These are phyloP conservation scores for Oryzias javanicus DNA, from an alignment of 2,113 vertebrate genomes.

Conservation along the genomic window DNA sequence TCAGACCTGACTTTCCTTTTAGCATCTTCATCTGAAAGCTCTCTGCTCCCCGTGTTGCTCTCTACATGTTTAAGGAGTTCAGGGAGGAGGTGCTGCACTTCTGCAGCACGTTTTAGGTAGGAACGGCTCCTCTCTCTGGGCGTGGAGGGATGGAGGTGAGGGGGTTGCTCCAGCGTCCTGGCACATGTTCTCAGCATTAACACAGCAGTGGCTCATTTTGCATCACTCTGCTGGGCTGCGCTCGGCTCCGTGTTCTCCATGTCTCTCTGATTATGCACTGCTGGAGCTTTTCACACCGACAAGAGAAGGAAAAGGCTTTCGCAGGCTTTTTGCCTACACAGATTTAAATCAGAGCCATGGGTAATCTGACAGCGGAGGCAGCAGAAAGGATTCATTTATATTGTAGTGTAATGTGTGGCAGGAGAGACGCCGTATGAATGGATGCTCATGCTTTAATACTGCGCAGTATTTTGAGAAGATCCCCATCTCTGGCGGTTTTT, in stretches of 20 bases:
- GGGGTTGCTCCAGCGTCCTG: slow-evolving; percentile 23
- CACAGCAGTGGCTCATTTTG: slow-evolving; percentile 46
- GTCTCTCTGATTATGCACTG: slow-evolving; percentile 52
- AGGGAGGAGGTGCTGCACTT: slow-evolving; percentile 18
- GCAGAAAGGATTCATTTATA: neutral
- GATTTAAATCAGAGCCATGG: slow-evolving; percentile 8
- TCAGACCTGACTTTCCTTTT: slow-evolving; percentile 16
- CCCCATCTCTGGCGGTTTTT: too few species aligned
- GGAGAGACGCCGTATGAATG: neutral
- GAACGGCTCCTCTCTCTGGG: slow-evolving; percentile 20
- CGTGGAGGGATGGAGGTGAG: slow-evolving; percentile 1
- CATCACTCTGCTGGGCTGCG: slow-evolving; percentile 38
- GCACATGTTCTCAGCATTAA: slow-evolving; percentile 43
- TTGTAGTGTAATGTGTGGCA: neutral
- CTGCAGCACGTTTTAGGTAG: slow-evolving; percentile 1
- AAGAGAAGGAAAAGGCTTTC: neutral
- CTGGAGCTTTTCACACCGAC: slow-evolving; percentile 25
- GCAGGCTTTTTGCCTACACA: slow-evolving; percentile 5
- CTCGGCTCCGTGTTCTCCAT: slow-evolving; percentile 31
- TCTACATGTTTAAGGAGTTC: neutral
- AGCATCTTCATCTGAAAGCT: slow-evolving; percentile 4
- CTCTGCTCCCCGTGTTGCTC: neutral
- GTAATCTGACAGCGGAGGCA: neutral
- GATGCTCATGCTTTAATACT: neutral
- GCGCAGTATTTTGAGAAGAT: neutral